Percentiles rank a stretch among this genome's conserved stretches.
phyloP scores from a whole-genome alignment of 2,888 invertebrate species.

The Dysmachus trigonus region DNA sequence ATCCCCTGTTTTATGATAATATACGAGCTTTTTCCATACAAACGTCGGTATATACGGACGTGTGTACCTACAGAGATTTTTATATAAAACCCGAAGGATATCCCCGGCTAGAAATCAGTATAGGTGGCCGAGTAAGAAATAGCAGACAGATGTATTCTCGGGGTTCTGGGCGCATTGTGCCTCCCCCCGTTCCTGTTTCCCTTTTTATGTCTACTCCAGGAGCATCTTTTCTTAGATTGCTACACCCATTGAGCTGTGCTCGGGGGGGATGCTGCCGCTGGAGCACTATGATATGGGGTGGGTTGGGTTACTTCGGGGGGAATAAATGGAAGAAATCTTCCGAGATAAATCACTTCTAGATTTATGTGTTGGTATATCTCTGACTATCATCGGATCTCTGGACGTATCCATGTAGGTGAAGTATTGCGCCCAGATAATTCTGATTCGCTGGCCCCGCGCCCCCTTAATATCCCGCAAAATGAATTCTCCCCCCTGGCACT shows the following conservation, averaged over 20 bases:
- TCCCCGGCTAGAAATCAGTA: constrained; percentile 13
- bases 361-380: constrained; percentile 39
- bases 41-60: not conserved
- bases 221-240: constrained; percentile 35
- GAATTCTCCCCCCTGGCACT: not conserved
- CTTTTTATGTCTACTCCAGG: constrained; percentile 32
- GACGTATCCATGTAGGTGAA: constrained; percentile 18
- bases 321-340: constrained; percentile 42
- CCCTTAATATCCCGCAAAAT: constrained; percentile 5
- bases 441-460: not conserved
- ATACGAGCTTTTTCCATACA: constrained; percentile 38
- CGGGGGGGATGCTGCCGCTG: not conserved
- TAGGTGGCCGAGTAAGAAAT: constrained; percentile 38
- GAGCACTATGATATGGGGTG: not conserved
- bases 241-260: constrained; percentile 3
- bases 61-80: constrained; percentile 6
- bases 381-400: constrained; percentile 34
- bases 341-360: constrained; percentile 43
- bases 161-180: not conserved
- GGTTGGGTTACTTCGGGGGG: not conserved
- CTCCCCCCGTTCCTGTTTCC: constrained; percentile 7
- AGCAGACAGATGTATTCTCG: constrained; percentile 33
- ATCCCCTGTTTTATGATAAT: constrained; percentile 58
- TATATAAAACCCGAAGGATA: constrained; percentile 21
- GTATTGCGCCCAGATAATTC: not conserved